Conservation (phyloP, 2,797 vertebrate genomes). For the Valencia hispanica region DNA sequence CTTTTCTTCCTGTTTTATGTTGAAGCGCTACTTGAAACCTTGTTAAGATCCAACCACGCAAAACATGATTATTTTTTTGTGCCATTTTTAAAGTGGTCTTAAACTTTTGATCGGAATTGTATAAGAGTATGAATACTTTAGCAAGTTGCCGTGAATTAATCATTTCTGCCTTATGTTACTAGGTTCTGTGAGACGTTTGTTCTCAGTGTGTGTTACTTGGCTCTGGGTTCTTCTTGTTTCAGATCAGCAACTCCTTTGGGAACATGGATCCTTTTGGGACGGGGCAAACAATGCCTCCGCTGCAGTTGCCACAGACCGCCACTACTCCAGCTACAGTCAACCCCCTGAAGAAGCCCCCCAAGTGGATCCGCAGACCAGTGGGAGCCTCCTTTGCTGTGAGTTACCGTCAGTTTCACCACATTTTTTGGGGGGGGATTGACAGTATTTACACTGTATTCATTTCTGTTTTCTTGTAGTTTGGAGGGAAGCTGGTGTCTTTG, state of each 20-base stretch:
- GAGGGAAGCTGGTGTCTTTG: conserved; percentile 93
- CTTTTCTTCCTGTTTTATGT: no score
- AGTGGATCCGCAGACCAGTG: conserved; percentile 92
- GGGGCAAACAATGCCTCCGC: conserved; percentile 88
- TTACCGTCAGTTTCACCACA: neutral
- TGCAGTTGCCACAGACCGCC: conserved; percentile 88
- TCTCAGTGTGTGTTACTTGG: neutral
- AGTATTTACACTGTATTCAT: no score
- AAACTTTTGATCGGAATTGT: no score
- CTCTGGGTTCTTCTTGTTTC: conserved; percentile 32
- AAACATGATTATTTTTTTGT: no score
- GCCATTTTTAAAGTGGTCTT: no score
- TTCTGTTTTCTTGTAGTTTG: conserved; percentile 80
- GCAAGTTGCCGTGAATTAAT: neutral
- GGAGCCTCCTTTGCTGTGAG: conserved; percentile 95
- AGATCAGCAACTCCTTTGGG: conserved; percentile 94
- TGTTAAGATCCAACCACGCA: no score
- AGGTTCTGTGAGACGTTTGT: neutral
- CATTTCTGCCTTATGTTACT: neutral
- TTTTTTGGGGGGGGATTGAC: fast-evolving
- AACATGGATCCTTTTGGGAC: conserved; percentile 96
- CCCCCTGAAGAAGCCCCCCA: conserved; percentile 95
- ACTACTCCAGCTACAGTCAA: conserved; percentile 76
- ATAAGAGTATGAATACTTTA: neutral
- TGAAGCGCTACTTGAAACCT: no score